These are phyloP conservation scores for Lepus americanus DNA, from an alignment of 2,113 vertebrate species.

Conservation along the genomic window DNA sequence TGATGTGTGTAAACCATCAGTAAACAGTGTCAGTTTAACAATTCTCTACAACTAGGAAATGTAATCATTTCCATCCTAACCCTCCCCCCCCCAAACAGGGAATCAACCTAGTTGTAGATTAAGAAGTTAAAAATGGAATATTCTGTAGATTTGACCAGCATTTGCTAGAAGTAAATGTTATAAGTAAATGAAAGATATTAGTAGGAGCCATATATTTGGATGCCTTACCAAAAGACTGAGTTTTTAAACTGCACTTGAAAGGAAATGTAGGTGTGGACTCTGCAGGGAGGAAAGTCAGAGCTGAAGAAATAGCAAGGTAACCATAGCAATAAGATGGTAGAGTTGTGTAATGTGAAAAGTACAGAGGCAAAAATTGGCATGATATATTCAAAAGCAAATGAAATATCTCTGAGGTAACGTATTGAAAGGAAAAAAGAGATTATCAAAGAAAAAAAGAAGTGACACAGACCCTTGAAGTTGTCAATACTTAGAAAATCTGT, in stretches of 20 bases:
- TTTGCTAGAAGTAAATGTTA: background rate
- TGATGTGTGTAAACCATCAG: background rate
- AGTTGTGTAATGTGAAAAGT: background rate
- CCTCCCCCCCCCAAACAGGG: background rate
- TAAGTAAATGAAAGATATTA: conserved; percentile 43
- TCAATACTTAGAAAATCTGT: background rate
- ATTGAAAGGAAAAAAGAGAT: background rate
- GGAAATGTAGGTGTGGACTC: conserved; percentile 2
- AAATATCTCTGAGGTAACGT: background rate
- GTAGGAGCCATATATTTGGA: background rate
- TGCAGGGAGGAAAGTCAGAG: background rate
- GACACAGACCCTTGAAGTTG: background rate
- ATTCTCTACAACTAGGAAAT: background rate
- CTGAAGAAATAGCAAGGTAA: conserved; percentile 21
- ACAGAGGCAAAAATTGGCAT: background rate
- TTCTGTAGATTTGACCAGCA: background rate
- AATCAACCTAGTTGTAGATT: background rate
- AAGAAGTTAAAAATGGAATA: conserved; percentile 52
- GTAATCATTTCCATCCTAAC: background rate
- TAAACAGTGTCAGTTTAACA: background rate
- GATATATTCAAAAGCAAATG: background rate
- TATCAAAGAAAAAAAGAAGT: background rate
- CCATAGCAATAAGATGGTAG: background rate
- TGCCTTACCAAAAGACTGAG: background rate
- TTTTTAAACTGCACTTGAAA: conserved; percentile 27